Evolutionary conservation across 1,140 invertebrate species (phyloP).

Genomic region (Papilio polyxenes): DNA sequence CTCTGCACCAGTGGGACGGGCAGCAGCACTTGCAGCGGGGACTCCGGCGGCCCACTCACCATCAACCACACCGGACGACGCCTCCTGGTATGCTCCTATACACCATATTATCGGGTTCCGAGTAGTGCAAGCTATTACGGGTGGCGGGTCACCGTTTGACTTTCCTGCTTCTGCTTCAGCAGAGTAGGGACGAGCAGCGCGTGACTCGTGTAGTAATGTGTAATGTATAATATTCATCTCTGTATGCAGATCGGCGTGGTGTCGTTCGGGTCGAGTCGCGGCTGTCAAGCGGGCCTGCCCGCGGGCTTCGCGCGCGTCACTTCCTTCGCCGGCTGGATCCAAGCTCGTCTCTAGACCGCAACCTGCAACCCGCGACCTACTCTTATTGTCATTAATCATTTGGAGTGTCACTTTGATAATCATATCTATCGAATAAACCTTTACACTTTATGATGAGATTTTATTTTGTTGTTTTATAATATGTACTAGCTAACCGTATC

Average conservation of each 20-base stretch:
- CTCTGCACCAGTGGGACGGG: conserved; percentile 47
- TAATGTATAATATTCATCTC: background rate
- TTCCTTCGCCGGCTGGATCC: conserved; percentile 25
- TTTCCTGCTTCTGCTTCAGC: too few species aligned
- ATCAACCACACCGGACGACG: conserved; percentile 41
- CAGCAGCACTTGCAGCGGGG: conserved; percentile 59
- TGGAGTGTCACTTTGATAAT: background rate
- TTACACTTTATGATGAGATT: background rate
- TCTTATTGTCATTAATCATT: background rate
- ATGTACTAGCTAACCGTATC: too few species aligned
- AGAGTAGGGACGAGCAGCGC: too few species aligned
- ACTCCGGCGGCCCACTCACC: conserved; percentile 78
- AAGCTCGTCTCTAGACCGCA: conserved; percentile 13
- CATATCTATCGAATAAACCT: background rate
- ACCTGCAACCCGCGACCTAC: background rate
- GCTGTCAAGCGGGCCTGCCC: conserved; percentile 19
- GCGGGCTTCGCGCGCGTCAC: conserved; percentile 31
- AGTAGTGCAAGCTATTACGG: background rate
- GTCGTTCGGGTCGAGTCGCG: conserved; percentile 19
- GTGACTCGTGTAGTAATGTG: too few species aligned
- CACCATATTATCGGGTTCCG: background rate
- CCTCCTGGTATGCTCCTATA: conserved; percentile 40
- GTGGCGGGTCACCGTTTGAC: background rate
- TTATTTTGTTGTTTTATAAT: background rate
- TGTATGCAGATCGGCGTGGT: conserved; percentile 20